Evolutionary conservation across 2,797 vertebrate species (phyloP), one percentile per base, ranked within the genome.

Genomic region (Danio choprae): DNA sequence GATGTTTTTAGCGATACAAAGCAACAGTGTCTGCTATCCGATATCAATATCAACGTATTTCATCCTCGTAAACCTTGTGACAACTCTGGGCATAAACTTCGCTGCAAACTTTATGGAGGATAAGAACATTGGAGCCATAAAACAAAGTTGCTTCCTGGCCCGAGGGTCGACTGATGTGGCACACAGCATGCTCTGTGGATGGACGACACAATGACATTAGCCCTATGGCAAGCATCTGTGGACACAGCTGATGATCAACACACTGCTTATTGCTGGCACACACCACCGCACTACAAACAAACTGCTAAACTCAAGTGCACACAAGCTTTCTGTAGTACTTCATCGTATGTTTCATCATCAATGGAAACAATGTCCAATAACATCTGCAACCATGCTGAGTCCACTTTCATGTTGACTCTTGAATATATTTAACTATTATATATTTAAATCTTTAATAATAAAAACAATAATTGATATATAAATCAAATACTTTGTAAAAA

Each of bases 221-320:
- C 72, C 80, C 75, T 63, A 70, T 84, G 62, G 80, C 82, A 84
- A 65, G 58, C 68, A 63, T 63, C 81, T 69, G 76, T 51, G 67
- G 67, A 76, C 48, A 48, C 43, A 38, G 71, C 70, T 67, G 40
- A 78, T 53, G 74, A 85, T 68, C 53, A 51, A 60, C 59, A 20
- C 16, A 20, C 56, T 63, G 40, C 2, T 10, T n/a, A 64, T 64
- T 43, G 16, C 55, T 68, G 44, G 43, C 55, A 68, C 41, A 22
- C 56, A 69, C 29, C 3, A 15, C 38, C 53, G 29, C 16, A 68
- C 51, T 67, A 60, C 46, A 79, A 36, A 63, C 56, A n/a, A n/a
- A 76, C 15, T 41, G 29, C 55, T 18, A 48, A 36, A 78, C 43
- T 20, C 29, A 29, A 29, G 29, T 29, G 29, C 29, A 29, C 29